Evolutionary conservation across 2,113 vertebrate genomes (phyloP), one percentile per base, ranked within the genome.

Genomic region (Onychostoma macrolepis): DNA sequence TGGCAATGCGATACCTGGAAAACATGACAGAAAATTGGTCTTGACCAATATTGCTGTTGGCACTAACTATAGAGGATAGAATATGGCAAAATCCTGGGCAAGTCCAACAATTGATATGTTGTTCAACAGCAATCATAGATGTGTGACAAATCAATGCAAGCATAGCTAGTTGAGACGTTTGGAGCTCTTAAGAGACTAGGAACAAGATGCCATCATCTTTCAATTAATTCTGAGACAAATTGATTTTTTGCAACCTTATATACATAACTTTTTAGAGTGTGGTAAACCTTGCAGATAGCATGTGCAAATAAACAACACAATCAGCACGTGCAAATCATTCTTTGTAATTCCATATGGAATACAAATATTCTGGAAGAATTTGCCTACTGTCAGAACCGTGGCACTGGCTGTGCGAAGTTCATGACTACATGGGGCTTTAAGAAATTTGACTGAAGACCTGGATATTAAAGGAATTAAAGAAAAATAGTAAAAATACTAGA

Each of bases 91-190:
- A 71, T 71, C 19, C 26, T 48, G 63, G 41, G 36, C 61, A 82
- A 67, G 26, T 83, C 17, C 12, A 30, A 83, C 80, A 83, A 48
- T 8, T 50, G n/a, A 45, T 4, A 36, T 63, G 78, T 83, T 67
- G 63, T 15, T 50, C 38, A 83, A 83, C 63, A 83, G 26, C 43
- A 71, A 83, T 83, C 26, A 69, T 24, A 81, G n/a, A 83, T 8
- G 61, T 67, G 38, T 69, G 38, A 69, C 38, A 48, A 83, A 69
- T 83, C 41, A 48, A 83, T 83, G 41, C 38, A 65, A 50, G 48
- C 15, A 83, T 67, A 28, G 33, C 21, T 26, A 24, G 48, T 13
- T 45, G 26, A 84, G 11, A 50, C 11, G 19, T 53, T 26, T 36
- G 21, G 10, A 24, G 67, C 33, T 71, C 19, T 71, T 24, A 63